Evolutionary conservation across 2,113 vertebrate species (phyloP).

Genomic region (Pygoscelis adeliae): DNA sequence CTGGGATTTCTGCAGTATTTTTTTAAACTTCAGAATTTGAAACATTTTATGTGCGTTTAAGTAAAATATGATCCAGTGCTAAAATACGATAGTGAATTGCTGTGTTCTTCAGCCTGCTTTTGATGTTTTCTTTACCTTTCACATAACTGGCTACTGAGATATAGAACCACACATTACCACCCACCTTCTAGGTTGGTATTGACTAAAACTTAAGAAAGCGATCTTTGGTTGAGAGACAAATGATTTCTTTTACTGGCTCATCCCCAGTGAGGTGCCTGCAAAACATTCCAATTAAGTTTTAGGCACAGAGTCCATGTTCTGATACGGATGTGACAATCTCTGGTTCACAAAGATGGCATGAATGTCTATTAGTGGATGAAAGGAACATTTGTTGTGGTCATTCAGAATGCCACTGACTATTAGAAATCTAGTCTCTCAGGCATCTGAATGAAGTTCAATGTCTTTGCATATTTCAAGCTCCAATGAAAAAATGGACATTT

Average conservation of each 20-base stretch:
- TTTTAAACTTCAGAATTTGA: conserved; percentile 63
- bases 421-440: conserved; percentile 23
- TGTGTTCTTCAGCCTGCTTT: conserved; percentile 50
- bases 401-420: conserved; percentile 42
- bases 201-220: conserved; percentile 44
- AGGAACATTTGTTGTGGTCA: conserved; percentile 59
- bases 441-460: conserved; percentile 40
- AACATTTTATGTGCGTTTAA: conserved; percentile 50
- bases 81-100: conserved; percentile 66
- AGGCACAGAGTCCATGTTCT: conserved; percentile 25
- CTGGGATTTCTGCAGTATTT: conserved; percentile 50
- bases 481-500: conserved; percentile 22
- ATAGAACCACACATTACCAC: conserved; percentile 42
- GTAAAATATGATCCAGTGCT: conserved; percentile 66
- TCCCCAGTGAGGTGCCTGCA: conserved; percentile 37
- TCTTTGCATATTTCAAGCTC: conserved; percentile 41
- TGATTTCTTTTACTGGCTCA: conserved; percentile 65
- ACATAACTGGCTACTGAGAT: conserved; percentile 10
- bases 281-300: conserved; percentile 62
- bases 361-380: conserved; percentile 51
- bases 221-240: conserved; percentile 23
- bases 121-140: conserved; percentile 67
- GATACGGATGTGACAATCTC: conserved; percentile 43
- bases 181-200: conserved; percentile 59
- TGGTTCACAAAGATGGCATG: conserved; percentile 48